Evolutionary conservation across 2,797 vertebrate species (phyloP).

Genomic region (Holocentrus rufus): DNA sequence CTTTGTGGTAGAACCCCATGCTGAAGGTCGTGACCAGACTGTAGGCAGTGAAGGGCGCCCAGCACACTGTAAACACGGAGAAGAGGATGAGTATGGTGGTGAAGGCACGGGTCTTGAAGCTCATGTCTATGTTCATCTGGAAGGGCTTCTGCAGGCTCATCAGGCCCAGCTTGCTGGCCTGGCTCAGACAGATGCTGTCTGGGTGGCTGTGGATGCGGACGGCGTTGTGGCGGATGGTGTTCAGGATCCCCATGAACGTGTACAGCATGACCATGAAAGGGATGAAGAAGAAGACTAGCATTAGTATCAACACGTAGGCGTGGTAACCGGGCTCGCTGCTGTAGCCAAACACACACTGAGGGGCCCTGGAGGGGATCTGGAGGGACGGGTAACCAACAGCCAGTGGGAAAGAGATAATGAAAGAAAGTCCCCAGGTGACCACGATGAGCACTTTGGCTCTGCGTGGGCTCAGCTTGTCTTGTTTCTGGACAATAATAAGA

Average conservation of each 20-base stretch:
- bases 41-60: conserved; percentile 94
- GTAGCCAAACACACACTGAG: conserved; percentile 96
- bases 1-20: conserved; percentile 88
- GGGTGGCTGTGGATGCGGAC: conserved; percentile 94
- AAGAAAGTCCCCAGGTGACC: conserved; percentile 91
- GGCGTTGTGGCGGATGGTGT: conserved; percentile 94
- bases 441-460: conserved; percentile 92
- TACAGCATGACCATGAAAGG: conserved; percentile 95
- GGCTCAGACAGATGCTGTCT: conserved; percentile 93
- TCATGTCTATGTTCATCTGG: conserved; percentile 98
- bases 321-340: conserved; percentile 87
- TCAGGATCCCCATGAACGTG: conserved; percentile 96
- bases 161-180: conserved; percentile 95
- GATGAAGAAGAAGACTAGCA: conserved; percentile 92
- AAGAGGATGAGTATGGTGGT: conserved; percentile 99
- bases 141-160: conserved; percentile 95
- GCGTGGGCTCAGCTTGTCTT: conserved; percentile 94
- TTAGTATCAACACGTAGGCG: conserved; percentile 89
- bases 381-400: conserved; percentile 89
- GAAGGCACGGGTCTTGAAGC: conserved; percentile 99
- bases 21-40: conserved; percentile 94
- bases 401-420: conserved; percentile 91
- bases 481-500: conserved; percentile 96
- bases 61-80: conserved; percentile 94
- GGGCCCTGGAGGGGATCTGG: conserved; percentile 90